A percentile compares a stretch with the other conserved stretches of the same genome.
Evolutionary conservation across 2,888 invertebrate genomes (phyloP).

Genomic region (Cataglyphis cursor): DNA sequence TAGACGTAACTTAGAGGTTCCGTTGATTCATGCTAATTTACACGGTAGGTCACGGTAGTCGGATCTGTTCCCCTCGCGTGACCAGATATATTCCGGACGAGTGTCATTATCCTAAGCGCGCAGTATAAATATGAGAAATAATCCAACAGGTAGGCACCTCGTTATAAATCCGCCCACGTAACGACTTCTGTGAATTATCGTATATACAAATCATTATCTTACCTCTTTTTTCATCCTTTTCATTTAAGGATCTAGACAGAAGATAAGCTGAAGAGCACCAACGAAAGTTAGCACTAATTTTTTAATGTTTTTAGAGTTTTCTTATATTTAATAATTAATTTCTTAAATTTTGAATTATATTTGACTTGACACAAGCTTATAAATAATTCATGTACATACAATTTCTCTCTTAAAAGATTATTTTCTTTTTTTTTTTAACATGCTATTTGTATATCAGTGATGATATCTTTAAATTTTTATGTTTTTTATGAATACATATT

Average conservation of each 20-base stretch:
- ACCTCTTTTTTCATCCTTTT: neutral
- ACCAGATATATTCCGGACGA: constrained; percentile 21
- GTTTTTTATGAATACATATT: neutral
- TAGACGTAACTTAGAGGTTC: constrained; percentile 8
- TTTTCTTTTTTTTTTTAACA: too few species aligned
- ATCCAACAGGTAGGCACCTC: constrained; percentile 61
- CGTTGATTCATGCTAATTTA: constrained; percentile 42
- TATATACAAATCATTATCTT: neutral
- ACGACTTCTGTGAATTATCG: constrained; percentile 13
- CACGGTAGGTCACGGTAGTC: constrained; percentile 28
- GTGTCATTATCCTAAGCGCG: constrained; percentile 33
- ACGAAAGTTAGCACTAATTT: neutral
- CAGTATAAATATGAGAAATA: constrained; percentile 39
- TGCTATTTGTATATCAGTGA: neutral
- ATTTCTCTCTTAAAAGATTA: too few species aligned
- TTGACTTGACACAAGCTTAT: neutral
- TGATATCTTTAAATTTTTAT: neutral
- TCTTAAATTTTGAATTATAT: constrained; percentile 1
- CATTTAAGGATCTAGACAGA: neutral
- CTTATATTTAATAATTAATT: neutral
- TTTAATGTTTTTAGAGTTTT: neutral
- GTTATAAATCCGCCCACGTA: constrained; percentile 33
- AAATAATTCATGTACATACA: neutral
- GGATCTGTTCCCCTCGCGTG: constrained; percentile 39
- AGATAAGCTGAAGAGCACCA: neutral